Conservation (phyloP, 1,140 invertebrate genomes). For the Pomacea maculata region DNA sequence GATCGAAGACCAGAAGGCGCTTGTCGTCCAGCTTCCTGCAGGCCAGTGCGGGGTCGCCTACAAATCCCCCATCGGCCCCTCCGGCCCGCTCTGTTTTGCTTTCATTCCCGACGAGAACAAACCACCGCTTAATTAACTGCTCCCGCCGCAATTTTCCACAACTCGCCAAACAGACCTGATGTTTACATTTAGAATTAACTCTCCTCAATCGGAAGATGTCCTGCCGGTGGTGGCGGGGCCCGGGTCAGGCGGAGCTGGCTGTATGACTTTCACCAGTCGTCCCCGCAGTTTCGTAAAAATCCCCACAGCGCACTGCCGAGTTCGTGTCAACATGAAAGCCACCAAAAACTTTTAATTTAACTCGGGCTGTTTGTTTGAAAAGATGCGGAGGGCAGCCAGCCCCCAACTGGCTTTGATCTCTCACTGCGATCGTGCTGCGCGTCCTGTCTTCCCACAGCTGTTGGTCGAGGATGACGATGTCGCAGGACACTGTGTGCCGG, state of each 20-base stretch:
- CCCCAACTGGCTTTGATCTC: background rate
- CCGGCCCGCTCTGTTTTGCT: slow-evolving; percentile 11
- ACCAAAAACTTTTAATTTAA: slow-evolving; percentile 14
- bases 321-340: slow-evolving; percentile 19
- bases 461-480: background rate
- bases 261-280: background rate
- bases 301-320: background rate
- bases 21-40: background rate
- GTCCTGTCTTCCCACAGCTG: background rate
- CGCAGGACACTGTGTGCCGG: too few relatives aligned
- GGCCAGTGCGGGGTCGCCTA: background rate
- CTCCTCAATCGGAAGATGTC: slow-evolving; percentile 8
- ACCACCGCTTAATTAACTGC: slow-evolving; percentile 15
- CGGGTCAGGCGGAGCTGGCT: slow-evolving; percentile 4
- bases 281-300: slow-evolving; percentile 12
- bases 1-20: background rate
- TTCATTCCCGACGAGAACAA: slow-evolving; percentile 21
- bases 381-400: background rate
- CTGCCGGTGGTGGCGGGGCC: background rate
- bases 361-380: slow-evolving; percentile 13
- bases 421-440: slow-evolving; percentile 2
- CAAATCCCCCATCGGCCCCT: slow-evolving; percentile 9
- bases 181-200: slow-evolving; percentile 21
- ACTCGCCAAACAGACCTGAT: slow-evolving; percentile 15
- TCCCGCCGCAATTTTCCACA: slow-evolving; percentile 11